Conservation (phyloP, 2,113 vertebrate genomes). For the Ovibos moschatus region DNA sequence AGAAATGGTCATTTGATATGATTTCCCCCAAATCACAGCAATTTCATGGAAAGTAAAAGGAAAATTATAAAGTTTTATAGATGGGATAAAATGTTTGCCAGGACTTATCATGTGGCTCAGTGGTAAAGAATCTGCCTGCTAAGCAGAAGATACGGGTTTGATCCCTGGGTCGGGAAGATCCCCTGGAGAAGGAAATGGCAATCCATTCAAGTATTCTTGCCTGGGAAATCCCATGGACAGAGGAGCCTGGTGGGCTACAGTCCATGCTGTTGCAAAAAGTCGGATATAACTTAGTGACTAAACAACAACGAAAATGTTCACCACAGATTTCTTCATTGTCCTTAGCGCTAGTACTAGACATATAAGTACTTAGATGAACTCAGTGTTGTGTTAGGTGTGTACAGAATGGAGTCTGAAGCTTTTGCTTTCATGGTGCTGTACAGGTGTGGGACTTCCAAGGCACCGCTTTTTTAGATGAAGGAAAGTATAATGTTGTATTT, state of each 20-base stretch:
- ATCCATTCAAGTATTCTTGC: not conserved
- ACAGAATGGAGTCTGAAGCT: rapidly evolving
- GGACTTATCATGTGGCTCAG: not conserved
- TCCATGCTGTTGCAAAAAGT: not conserved
- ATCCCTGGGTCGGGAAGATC: not conserved
- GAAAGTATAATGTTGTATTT: not conserved
- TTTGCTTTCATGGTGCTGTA: rapidly evolving
- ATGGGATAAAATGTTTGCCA: not conserved
- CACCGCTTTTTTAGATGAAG: not conserved
- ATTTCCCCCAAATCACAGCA: not conserved
- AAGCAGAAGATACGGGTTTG: not conserved
- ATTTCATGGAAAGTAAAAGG: not conserved
- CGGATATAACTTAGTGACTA: not conserved
- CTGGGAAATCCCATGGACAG: not conserved
- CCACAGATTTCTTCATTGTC: not conserved
- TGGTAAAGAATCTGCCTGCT: not conserved
- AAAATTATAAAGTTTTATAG: not conserved
- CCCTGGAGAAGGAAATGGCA: not conserved
- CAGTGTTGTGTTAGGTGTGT: not conserved
- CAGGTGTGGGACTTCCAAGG: not conserved
- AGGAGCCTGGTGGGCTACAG: not conserved
- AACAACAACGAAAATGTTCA: not conserved
- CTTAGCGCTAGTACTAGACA: not conserved
- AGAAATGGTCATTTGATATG: not conserved
- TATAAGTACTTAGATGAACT: not conserved